Base-by-base conservation (phyloP, 2,888 invertebrate genomes). In the Agonopterix heracliana region DNA sequence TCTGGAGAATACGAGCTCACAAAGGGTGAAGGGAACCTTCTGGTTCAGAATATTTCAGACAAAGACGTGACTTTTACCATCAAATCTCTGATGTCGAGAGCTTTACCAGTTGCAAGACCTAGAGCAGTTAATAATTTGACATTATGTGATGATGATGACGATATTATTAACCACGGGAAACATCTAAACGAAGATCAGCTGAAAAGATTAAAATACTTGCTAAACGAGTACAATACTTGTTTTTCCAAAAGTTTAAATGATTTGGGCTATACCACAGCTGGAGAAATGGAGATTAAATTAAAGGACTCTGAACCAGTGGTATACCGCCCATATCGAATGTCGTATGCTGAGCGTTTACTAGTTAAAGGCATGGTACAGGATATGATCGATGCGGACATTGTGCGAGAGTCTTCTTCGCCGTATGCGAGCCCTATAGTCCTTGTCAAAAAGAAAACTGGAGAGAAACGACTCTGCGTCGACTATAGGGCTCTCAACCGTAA, bases 341-440 rank as follows among this genome's bases (percentile, higher is more conserved):
- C 60, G 1, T 44, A 52, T 14, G 1, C 51, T 0, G 62, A 60
- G 35, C 11, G 57, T 34, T 1, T 12, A 8, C 7, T 42, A 2
- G 58, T 61, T 2, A 35, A 44, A 8, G 26, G 47, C 7, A 60
- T 63, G 56, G 53, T 59, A 1, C 47, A 59, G 13, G 56, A 61
- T 12, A 54, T 59, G 56, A 1, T 55, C 0, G 54, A 59, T 7
- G n/a, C 12, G 40, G 51, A 49, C 5, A 61, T 61, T 10, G 45
- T 60, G 9, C 45, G 51, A 9, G 60, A 61, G 41, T 62, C 59
- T 1, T 46, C 48, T 7, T 64, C 60, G 1, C 52, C 56, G 8
- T 62, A 60, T 44, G 64, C 64, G 0, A 60, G 59, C 44, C 61
- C 64, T 1, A 56, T 63, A n/a, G 51, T 61, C 0, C 34, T 62